Conservation (phyloP, 2,113 vertebrate genomes). For the Aegithalos caudatus region DNA sequence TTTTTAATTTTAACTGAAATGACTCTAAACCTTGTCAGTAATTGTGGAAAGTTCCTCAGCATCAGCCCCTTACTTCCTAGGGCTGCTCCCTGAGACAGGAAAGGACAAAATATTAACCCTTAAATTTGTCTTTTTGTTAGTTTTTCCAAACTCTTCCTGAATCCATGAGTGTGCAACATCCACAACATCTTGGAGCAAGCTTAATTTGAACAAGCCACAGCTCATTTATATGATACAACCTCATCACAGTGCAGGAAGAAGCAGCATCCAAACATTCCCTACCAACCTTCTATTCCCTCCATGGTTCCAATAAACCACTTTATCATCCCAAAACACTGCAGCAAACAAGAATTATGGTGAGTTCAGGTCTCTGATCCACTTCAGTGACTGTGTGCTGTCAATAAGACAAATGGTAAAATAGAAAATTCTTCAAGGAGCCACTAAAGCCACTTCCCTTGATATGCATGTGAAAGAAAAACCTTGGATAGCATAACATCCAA, state of each 20-base stretch:
- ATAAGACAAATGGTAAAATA: background rate
- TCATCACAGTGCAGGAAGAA: background rate
- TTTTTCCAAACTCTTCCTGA: background rate
- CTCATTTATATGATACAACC: background rate
- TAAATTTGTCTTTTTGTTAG: background rate
- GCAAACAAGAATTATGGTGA: background rate
- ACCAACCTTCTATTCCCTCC: background rate
- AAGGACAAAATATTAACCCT: background rate
- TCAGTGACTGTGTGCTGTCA: background rate
- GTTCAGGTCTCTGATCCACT: background rate
- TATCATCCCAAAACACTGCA: background rate
- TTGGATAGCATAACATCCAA: background rate
- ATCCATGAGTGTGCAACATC: background rate
- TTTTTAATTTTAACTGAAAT: background rate
- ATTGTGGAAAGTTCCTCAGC: background rate
- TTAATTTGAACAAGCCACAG: background rate
- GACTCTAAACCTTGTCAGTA: background rate
- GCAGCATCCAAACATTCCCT: background rate
- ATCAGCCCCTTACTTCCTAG: background rate
- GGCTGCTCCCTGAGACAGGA: rapidly evolving
- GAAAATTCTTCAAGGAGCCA: background rate
- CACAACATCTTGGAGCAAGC: background rate
- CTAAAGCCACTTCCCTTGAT: background rate
- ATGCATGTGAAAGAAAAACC: background rate
- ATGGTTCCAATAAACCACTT: background rate